Percentiles rank a stretch among this genome's conserved stretches.
Conservation (phyloP, 1,140 invertebrate genomes). For the Lutraria rhynchaena region DNA sequence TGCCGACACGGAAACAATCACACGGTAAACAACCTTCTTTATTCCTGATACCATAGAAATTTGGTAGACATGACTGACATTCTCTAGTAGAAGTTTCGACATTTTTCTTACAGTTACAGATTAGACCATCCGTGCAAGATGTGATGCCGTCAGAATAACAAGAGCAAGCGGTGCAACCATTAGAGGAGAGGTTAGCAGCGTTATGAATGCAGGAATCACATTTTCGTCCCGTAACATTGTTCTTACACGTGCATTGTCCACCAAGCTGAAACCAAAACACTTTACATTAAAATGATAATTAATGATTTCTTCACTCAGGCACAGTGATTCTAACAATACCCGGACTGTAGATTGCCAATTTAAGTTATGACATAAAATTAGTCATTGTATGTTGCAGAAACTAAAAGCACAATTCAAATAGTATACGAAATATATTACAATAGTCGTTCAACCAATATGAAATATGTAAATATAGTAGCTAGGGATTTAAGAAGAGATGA, state of each 20-base stretch:
- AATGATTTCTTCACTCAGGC: too few species aligned
- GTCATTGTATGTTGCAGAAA: too few species aligned
- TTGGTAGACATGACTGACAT: background rate
- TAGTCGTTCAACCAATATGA: too few species aligned
- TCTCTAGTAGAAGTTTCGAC: background rate
- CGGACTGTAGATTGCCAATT: too few species aligned
- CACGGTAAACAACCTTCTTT: background rate
- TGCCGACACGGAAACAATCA: background rate
- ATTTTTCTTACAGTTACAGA: slow-evolving; percentile 26
- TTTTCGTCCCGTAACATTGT: background rate
- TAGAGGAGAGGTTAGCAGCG: background rate
- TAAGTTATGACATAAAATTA: too few species aligned
- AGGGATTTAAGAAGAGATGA: background rate
- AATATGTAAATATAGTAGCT: too few species aligned
- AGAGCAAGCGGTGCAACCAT: background rate
- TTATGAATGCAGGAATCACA: slow-evolving; percentile 2
- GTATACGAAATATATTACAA: too few species aligned
- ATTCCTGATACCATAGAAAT: slow-evolving; percentile 2
- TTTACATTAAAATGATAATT: too few species aligned
- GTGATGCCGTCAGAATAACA: slow-evolving; percentile 11
- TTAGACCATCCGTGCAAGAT: background rate
- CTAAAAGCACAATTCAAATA: too few species aligned
- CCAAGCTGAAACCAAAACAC: background rate
- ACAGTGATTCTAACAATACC: too few species aligned
- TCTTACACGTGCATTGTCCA: slow-evolving; percentile 1